Base-by-base conservation (phyloP, 2,888 invertebrate species). In the Abrostola tripartita region DNA sequence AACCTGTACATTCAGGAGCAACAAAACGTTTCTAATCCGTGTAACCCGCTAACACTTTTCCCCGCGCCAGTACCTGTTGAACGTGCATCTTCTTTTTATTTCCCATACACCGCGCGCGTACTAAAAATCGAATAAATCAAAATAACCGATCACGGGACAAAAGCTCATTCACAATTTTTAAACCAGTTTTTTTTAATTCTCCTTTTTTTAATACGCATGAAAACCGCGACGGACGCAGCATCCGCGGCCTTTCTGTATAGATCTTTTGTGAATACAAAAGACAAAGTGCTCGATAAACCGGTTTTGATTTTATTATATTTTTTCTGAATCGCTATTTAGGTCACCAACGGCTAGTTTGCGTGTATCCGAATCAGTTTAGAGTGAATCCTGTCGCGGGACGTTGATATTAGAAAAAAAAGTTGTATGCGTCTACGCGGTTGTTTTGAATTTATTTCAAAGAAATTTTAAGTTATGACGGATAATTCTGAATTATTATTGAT, bases 111-210 rank as follows among this genome's bases (percentile, higher is more conserved):
- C 82, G 85, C 79, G 83, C 88, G 89, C 86, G 86, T 81, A 87
- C 90, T 91, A 93, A 93, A 94, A 93, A 94, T 92, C 90, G 91
- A 92, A 94, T 94, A 94, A 94, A 94, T 94, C 93, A 94, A 92
- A 93, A 93, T 91, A 92, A 91, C 92, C 92, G 93, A 93, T 93
- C 90, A 85, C 84, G 67, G 85, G 73, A 92, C 94, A 94, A 94
- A 90, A 88, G 91, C 89, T 88, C 89, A 91, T 92, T 91, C 90
- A 90, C 78, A 81, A 84, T 85, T 88, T 87, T 71, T 87, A 88
- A 94, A 93, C 91, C 91, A 80, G 92, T 93, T 88, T 88, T 68
- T n/a, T 86, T 86, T 87, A 83, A 81, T 78, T 79, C 75, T 76
- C 65, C 70, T 84, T 86, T 85, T 85, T 83, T 82, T 83, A 85